Evolutionary conservation across 2,888 invertebrate species (phyloP).

Genomic region (Chrysodeixis includens): DNA sequence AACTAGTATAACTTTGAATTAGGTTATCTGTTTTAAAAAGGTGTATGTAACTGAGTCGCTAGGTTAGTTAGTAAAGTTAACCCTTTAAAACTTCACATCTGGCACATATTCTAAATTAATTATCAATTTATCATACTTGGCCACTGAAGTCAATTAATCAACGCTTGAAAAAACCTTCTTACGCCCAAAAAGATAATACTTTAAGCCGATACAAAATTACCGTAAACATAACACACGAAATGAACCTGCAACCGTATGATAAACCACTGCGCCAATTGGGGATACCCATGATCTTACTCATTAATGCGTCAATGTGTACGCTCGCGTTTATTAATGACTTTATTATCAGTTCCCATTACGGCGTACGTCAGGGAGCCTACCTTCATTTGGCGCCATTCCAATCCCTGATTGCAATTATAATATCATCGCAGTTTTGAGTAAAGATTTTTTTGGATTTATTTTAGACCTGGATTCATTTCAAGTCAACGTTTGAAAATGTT

Average conservation of each 20-base stretch:
- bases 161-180: too few relatives aligned
- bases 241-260: slow-evolving; percentile 4
- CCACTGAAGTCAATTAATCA: too few relatives aligned
- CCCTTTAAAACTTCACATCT: too few relatives aligned
- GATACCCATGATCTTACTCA: slow-evolving; percentile 1
- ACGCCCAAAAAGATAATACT: not conserved
- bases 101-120: too few relatives aligned
- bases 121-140: too few relatives aligned
- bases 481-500: too few relatives aligned
- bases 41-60: too few relatives aligned
- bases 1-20: too few relatives aligned
- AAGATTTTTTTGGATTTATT: not conserved
- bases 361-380: slow-evolving; percentile 1
- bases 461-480: not conserved
- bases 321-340: slow-evolving; percentile 1
- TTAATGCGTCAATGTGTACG: slow-evolving; percentile 4
- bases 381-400: not conserved
- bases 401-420: slow-evolving; percentile 2
- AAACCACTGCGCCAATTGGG: slow-evolving; percentile 4
- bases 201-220: not conserved
- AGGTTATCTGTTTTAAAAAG: too few relatives aligned
- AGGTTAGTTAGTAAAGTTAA: too few relatives aligned
- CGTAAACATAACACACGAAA: not conserved
- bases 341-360: slow-evolving; percentile 4
- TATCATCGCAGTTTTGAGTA: slow-evolving; percentile 4